Evolutionary conservation across 1,140 invertebrate genomes (phyloP), one percentile per base, ranked within the genome.

Genomic region (Drosophila sproati): DNA sequence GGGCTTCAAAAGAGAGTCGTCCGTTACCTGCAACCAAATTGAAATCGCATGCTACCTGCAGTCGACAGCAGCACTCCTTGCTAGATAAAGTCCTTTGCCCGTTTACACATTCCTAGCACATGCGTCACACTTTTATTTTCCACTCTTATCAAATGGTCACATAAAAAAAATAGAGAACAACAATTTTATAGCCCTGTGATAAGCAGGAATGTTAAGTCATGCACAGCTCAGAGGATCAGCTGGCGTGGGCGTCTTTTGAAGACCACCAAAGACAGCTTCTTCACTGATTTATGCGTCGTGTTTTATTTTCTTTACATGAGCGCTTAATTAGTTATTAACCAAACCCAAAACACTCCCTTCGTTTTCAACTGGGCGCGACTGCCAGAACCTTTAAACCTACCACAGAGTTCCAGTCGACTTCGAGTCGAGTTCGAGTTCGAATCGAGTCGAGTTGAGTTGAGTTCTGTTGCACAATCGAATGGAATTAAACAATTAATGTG

Each of bases 401-500:
- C 82, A 87, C 82, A 78, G 81, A 67, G 34, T 61, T 39, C 3
- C 7, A 39, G 37, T 39, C 10, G 37, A 39, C 7, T 39, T 39
- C 10, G 20, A 20, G 20, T 20, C 20, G 20, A 20, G 20, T 20
- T 20, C 20, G 20, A 20, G 20, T 20, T 20, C 20, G 20, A 20
- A 20, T 20, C 20, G 20, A 20, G 20, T 20, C 20, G 20, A 20
- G 20, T 20, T 2, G 20, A 20, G 20, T 20, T 20, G 20, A 20
- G 20, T 20, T 20, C 20, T 20, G 69, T 35, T 37, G 43, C 32
- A 37, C 50, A 60, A 60, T 60, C 43, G 56, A 34, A 60, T 63
- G 70, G 80, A 83, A 87, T 87, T 87, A 82, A 87, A 87, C 85
- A 87, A 87, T 87, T 87, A 87, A 83, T 87, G 80, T 87, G 83